These are phyloP conservation scores for Actinopyga echinites DNA, from an alignment of 53 echinoderm and acorn worm species.

Conservation along the genomic window DNA sequence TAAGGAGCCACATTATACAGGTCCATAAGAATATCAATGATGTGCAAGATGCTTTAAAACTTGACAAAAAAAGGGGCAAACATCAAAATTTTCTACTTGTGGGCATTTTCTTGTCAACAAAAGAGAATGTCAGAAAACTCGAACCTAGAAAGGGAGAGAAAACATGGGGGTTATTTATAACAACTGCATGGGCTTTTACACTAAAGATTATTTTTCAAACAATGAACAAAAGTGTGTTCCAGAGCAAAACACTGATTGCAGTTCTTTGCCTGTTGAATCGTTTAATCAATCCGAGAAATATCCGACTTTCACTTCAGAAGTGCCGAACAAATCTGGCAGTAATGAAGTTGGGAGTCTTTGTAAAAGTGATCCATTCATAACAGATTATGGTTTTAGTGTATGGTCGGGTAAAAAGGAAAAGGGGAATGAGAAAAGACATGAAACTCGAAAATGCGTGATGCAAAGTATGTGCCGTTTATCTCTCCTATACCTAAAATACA, in stretches of 20 bases:
- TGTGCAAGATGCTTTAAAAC: conserved; percentile 34
- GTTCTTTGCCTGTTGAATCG: not conserved
- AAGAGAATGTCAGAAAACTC: conserved; percentile 25
- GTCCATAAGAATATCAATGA: conserved; percentile 7
- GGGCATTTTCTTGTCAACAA: conserved; percentile 41
- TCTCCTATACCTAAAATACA: conserved; percentile 47
- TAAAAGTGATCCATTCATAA: conserved; percentile 53
- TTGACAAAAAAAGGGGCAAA: conserved; percentile 29
- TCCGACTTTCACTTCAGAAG: conserved; percentile 23
- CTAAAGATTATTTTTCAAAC: conserved; percentile 4
- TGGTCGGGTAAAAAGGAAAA: conserved; percentile 56
- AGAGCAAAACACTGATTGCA: not conserved
- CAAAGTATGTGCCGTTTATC: conserved; percentile 57
- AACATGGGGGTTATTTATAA: conserved; percentile 20
- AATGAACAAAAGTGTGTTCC: conserved; percentile 21
- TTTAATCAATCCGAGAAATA: not conserved
- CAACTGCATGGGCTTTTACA: conserved; percentile 39
- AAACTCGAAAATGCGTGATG: conserved; percentile 64
- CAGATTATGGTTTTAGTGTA: conserved; percentile 51
- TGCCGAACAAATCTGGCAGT: conserved; percentile 40
- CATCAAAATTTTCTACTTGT: conserved; percentile 5
- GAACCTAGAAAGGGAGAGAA: conserved; percentile 32
- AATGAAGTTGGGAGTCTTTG: conserved; percentile 50
- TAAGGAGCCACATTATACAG: conserved; percentile 6
- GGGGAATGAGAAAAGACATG: conserved; percentile 50